Percentiles rank a stretch among this genome's conserved stretches.
Evolutionary conservation across 2,113 vertebrate genomes (phyloP).

Genomic region (Erinaceus europaeus): DNA sequence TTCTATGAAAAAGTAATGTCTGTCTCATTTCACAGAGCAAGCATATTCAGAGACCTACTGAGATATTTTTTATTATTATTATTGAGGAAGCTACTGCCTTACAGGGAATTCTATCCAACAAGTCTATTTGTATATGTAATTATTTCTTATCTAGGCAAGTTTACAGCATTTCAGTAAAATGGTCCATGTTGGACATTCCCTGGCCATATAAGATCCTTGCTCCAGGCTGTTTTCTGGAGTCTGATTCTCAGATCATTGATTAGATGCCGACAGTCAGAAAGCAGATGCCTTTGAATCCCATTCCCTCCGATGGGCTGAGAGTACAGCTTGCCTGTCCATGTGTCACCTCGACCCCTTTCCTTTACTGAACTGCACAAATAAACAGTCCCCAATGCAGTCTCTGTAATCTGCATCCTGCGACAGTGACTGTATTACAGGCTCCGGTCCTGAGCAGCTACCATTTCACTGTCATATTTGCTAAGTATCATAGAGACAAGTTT

Average conservation of each 20-base stretch:
- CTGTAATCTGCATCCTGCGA: too few species aligned
- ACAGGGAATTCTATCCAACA: not conserved
- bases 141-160: not conserved
- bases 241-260: not conserved
- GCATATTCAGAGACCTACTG: not conserved
- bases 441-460: not conserved
- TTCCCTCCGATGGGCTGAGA: not conserved
- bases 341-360: not conserved
- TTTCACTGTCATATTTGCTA: not conserved
- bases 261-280: not conserved
- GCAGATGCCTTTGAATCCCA: not conserved
- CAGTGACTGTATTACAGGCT: not conserved
- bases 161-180: not conserved
- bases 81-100: not conserved
- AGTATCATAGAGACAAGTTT: not conserved
- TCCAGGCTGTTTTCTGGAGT: not conserved
- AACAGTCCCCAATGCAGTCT: not conserved
- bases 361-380: not conserved
- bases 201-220: not conserved
- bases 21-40: not conserved
- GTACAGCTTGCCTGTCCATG: not conserved
- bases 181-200: not conserved
- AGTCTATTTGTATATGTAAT: not conserved
- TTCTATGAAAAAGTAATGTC: not conserved
- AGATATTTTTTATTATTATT: not conserved